phyloP scores from a whole-genome alignment of 2,888 invertebrate species.

The Dasypogon diadema region DNA sequence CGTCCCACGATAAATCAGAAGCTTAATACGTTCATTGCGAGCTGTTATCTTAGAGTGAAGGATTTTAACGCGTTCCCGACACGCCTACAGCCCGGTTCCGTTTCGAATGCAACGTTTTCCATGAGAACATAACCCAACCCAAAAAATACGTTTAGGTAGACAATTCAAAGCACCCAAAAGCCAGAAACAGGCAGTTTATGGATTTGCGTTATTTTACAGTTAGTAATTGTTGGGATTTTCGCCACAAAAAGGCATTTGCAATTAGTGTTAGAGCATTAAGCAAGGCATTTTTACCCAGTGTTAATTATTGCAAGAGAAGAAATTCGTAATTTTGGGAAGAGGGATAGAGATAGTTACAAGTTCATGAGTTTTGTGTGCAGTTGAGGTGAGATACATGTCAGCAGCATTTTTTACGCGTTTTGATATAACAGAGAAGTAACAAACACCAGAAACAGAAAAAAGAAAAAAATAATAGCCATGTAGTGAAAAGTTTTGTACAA shows the following conservation, averaged over 20 bases:
- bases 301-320: neutral
- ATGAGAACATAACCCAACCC: too few relatives aligned
- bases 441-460: conserved; percentile 48
- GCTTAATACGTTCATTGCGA: conserved; percentile 88
- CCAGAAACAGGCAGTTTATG: conserved; percentile 47
- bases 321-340: neutral
- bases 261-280: conserved; percentile 15
- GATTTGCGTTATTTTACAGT: conserved; percentile 3
- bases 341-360: neutral
- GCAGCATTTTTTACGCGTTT: conserved; percentile 42
- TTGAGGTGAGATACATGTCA: conserved; percentile 27
- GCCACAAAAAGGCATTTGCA: neutral
- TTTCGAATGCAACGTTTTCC: too few relatives aligned
- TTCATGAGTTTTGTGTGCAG: conserved; percentile 13
- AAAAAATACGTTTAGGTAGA: conserved; percentile 17
- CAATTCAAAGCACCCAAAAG: conserved; percentile 42
- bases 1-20: conserved; percentile 87
- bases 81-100: conserved; percentile 73
- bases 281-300: neutral
- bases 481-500: conserved; percentile 28
- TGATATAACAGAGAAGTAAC: conserved; percentile 10
- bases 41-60: conserved; percentile 90
- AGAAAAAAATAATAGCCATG: conserved; percentile 32
- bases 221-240: conserved; percentile 7
- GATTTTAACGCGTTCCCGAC: conserved; percentile 86